Evolutionary conservation across 2,888 invertebrate genomes (phyloP), one percentile per base, ranked within the genome.

Genomic region (Ophraella communa): DNA sequence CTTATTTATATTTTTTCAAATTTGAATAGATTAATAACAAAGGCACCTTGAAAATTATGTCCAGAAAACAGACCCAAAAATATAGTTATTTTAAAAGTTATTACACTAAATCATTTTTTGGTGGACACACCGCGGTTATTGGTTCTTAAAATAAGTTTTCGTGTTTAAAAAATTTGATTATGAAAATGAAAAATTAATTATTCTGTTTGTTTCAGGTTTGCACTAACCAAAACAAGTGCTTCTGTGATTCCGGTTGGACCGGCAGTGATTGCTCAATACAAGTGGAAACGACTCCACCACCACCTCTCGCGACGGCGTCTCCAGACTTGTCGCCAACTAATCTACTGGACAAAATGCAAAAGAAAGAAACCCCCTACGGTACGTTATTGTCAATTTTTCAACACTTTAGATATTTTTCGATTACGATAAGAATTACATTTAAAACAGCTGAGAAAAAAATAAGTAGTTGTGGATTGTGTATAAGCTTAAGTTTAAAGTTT

Each of bases 351-450:
- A 86, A 87, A 82, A 91, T 92, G 92, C 90, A 90, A 82, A 93
- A 91, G 84, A 94, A 93, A 87, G 93, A 93, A 87, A 94, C 93
- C 86, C 92, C 93, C 87, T 94, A 94, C 91, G 94, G 94, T 94
- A 91, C 89, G 93, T 87, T 66, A 10, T 11, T 27, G 18, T 39
- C 39, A 17, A 14, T 39, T 39, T 4, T 55, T 35, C 3, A 11
- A 4, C 21, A 47, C 18, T 10, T 8, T 39, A 17, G 17, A 14
- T 39, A 17, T 39, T 39, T 7, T 1, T 8, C 17, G 8, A 39
- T 39, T n/a, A 14, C 14, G 7, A 14, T 17, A 8, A 39, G 39
- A 14, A 39, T 3, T 39, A 7, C 4, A 39, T 17, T 39, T 39
- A 39, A 39, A 39, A 39, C 39, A 39, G 39, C 39, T 39, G 39